Evolutionary conservation across 1,140 invertebrate genomes (phyloP).

Genomic region (Mactra quadrangularis): DNA sequence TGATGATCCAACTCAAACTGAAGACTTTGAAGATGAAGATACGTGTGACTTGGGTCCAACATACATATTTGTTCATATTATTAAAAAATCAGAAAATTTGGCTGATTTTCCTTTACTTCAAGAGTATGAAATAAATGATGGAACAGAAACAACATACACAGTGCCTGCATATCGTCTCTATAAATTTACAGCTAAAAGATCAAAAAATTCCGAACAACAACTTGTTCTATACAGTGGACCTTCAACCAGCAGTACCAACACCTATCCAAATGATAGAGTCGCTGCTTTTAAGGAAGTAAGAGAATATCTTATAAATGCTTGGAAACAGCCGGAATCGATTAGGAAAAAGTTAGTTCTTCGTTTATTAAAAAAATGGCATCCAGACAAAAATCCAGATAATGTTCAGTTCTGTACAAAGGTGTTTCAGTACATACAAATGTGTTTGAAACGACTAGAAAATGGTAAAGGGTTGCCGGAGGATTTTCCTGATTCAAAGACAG

Average conservation of each 20-base stretch:
- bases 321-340: constrained; percentile 65
- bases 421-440: constrained; percentile 67
- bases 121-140: constrained; percentile 69
- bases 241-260: background rate
- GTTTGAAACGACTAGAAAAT: constrained; percentile 54
- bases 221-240: background rate
- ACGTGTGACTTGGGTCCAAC: constrained; percentile 24
- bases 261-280: constrained; percentile 15
- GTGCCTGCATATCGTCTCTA: constrained; percentile 68
- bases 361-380: constrained; percentile 78
- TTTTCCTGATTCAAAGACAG: constrained; percentile 48
- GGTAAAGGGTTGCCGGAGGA: constrained; percentile 29
- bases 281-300: constrained; percentile 64
- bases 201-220: background rate
- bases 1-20: background rate
- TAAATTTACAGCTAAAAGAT: constrained; percentile 65
- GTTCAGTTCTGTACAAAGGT: constrained; percentile 72
- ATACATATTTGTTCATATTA: constrained; percentile 62
- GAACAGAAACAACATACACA: constrained; percentile 60
- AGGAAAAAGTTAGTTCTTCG: constrained; percentile 75
- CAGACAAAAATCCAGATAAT: constrained; percentile 77
- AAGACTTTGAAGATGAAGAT: constrained; percentile 4
- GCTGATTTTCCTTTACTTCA: constrained; percentile 31
- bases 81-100: constrained; percentile 3
- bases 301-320: constrained; percentile 66